Evolutionary conservation across 2,888 invertebrate species (phyloP).

Genomic region (Himalopsyche japonica): DNA sequence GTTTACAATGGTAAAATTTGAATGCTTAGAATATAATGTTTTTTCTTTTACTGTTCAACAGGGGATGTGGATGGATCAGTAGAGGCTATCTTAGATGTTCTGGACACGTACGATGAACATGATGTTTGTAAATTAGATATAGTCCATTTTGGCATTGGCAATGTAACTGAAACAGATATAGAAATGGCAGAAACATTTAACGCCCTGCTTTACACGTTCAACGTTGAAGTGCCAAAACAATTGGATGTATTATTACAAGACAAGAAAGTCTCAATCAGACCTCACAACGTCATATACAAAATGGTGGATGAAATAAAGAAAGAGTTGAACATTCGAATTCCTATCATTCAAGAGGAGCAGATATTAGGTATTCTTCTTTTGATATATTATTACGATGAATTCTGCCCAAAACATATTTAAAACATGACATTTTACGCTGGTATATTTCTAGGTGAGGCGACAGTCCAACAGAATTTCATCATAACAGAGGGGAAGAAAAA

Average conservation of each 20-base stretch:
- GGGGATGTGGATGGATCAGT: slow-evolving; percentile 96
- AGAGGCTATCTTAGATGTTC: slow-evolving; percentile 89
- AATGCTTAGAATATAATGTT: background rate
- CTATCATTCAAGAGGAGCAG: slow-evolving; percentile 74
- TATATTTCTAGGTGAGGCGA: slow-evolving; percentile 72
- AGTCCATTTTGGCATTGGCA: slow-evolving; percentile 89
- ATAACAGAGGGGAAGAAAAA: slow-evolving; percentile 79
- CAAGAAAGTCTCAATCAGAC: slow-evolving; percentile 63
- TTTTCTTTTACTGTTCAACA: slow-evolving; percentile 43
- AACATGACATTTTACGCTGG: background rate
- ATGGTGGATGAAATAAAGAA: slow-evolving; percentile 86
- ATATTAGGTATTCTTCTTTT: slow-evolving; percentile 62
- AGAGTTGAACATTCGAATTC: slow-evolving; percentile 75
- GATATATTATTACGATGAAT: slow-evolving; percentile 3
- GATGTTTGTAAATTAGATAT: slow-evolving; percentile 77
- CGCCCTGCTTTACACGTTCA: slow-evolving; percentile 88
- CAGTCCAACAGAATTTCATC: slow-evolving; percentile 80
- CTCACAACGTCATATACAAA: slow-evolving; percentile 90
- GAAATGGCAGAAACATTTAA: slow-evolving; percentile 77
- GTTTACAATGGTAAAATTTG: too few relatives aligned
- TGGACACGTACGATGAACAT: slow-evolving; percentile 82
- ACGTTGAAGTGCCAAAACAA: slow-evolving; percentile 65
- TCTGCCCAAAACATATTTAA: background rate
- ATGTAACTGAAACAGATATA: slow-evolving; percentile 80
- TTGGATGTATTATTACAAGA: slow-evolving; percentile 58